Evolutionary conservation across 2,888 invertebrate genomes (phyloP).

Genomic region (Pandemis heparana): DNA sequence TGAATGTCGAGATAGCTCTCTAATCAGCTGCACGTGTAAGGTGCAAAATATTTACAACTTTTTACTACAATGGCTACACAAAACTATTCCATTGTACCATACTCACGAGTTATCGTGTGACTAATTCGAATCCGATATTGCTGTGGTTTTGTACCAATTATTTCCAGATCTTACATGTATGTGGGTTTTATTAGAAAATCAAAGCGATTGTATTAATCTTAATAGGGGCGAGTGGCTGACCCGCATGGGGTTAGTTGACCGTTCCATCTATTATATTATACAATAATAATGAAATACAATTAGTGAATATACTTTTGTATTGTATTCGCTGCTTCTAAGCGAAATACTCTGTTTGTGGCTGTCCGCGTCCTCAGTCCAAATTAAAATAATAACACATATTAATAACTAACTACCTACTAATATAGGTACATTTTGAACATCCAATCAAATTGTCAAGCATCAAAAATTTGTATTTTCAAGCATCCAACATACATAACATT

Average conservation of each 20-base stretch:
- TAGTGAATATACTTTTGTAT: not conserved
- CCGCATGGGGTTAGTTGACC: slow-evolving; percentile 45
- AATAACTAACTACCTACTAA: too few species aligned
- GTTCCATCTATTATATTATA: slow-evolving; percentile 22
- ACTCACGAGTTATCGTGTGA: slow-evolving; percentile 1
- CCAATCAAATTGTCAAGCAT: too few species aligned
- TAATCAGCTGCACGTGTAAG: slow-evolving; percentile 32
- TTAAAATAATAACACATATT: too few species aligned
- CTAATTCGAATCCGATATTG: slow-evolving; percentile 2
- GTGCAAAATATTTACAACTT: slow-evolving; percentile 28
- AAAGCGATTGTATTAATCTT: slow-evolving; percentile 45
- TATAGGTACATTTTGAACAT: too few species aligned
- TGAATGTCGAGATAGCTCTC: slow-evolving; percentile 7
- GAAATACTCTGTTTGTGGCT: not conserved
- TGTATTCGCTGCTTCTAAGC: not conserved
- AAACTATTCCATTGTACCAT: not conserved
- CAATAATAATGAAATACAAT: slow-evolving; percentile 19
- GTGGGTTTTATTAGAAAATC: slow-evolving; percentile 52
- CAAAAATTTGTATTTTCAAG: too few species aligned
- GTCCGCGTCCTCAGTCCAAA: too few species aligned
- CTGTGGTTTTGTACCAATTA: slow-evolving; percentile 4
- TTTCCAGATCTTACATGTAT: slow-evolving; percentile 30
- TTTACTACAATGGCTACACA: slow-evolving; percentile 34
- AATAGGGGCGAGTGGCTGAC: slow-evolving; percentile 44
- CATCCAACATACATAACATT: too few species aligned